phyloP scores from a whole-genome alignment of 2,888 invertebrate species.

The Marronus borbonicus region DNA sequence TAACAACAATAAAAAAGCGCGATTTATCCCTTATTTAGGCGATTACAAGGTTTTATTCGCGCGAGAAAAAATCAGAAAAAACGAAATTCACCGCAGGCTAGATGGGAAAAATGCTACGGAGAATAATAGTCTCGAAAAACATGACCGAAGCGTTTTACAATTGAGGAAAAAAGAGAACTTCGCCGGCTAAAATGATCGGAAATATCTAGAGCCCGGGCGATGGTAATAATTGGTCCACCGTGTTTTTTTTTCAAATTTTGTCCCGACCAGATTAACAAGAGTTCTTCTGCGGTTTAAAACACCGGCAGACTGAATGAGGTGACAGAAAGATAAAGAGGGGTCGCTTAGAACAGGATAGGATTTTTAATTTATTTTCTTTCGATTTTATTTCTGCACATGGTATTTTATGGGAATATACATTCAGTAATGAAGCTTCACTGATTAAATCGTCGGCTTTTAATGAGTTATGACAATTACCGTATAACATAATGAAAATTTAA shows the following conservation, averaged over 20 bases:
- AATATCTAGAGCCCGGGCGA: neutral
- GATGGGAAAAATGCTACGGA: neutral
- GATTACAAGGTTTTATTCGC: constrained; percentile 6
- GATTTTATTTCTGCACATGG: too few relatives aligned
- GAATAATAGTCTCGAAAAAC: constrained; percentile 11
- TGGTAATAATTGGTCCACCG: constrained; percentile 14
- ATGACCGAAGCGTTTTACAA: neutral
- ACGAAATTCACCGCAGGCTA: neutral
- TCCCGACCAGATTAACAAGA: constrained; percentile 15
- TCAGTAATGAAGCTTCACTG: too few relatives aligned
- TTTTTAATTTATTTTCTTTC: too few relatives aligned
- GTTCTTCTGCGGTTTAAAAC: neutral
- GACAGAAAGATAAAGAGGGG: neutral
- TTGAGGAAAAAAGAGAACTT: constrained; percentile 1
- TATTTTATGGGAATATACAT: too few relatives aligned
- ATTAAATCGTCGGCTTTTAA: too few relatives aligned
- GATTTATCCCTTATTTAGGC: constrained; percentile 24
- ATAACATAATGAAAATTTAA: too few relatives aligned
- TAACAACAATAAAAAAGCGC: constrained; percentile 21
- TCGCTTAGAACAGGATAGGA: too few relatives aligned
- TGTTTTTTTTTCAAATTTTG: constrained; percentile 13
- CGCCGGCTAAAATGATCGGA: neutral
- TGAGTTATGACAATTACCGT: too few relatives aligned
- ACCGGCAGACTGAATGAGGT: neutral
- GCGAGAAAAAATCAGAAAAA: neutral